Evolutionary conservation across 92 coral and sea anemone genomes (phyloP).

Genomic region (Paramuricea clavata): DNA sequence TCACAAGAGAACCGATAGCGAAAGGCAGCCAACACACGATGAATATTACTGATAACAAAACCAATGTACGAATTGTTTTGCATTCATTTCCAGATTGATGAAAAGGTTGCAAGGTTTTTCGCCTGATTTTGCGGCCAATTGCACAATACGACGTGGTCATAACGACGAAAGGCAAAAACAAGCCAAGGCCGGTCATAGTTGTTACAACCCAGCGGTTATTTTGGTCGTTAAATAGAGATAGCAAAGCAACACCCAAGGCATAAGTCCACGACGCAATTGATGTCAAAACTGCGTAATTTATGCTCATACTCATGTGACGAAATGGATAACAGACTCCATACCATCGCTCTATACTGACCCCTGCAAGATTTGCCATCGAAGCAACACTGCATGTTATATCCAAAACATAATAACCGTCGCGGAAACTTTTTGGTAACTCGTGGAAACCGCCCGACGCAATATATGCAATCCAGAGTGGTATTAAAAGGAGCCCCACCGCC

Average conservation of each 20-base stretch:
- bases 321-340: slow-evolving; percentile 38
- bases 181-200: slow-evolving; percentile 11
- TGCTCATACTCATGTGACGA: slow-evolving; percentile 37
- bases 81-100: slow-evolving; percentile 18
- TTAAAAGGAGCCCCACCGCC: slow-evolving; percentile 17
- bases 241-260: neutral
- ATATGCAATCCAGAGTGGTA: slow-evolving; percentile 32
- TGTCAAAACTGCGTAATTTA: neutral
- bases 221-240: neutral
- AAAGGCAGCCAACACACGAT: slow-evolving; percentile 40
- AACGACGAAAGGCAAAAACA: slow-evolving; percentile 20
- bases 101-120: neutral
- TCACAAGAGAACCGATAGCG: slow-evolving; percentile 18
- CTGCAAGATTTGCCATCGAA: slow-evolving; percentile 38
- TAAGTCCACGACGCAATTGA: slow-evolving; percentile 14
- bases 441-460: neutral
- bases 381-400: slow-evolving; percentile 47
- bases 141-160: neutral
- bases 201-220: slow-evolving; percentile 14
- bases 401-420: neutral
- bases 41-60: slow-evolving; percentile 5
- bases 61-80: slow-evolving; percentile 40
- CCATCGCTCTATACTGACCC: slow-evolving; percentile 43
- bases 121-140: slow-evolving; percentile 26
- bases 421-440: neutral